A percentile compares a stretch with the other conserved stretches of the same genome.
These are phyloP conservation scores for Conchocele bisecta DNA, from an alignment of 2,888 invertebrate species.

Conservation along the genomic window DNA sequence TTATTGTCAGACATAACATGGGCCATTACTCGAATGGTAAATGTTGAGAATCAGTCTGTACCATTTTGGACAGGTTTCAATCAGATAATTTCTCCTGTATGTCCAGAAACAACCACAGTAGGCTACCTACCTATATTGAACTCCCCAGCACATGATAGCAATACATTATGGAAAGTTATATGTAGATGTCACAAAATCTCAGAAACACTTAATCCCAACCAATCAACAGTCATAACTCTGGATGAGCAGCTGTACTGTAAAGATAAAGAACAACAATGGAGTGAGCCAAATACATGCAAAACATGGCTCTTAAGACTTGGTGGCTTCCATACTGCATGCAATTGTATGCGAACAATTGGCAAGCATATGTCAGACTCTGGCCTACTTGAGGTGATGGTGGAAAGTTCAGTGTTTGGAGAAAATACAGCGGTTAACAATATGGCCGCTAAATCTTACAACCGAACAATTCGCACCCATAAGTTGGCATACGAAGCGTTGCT, in stretches of 20 bases:
- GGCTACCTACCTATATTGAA: slow-evolving; percentile 4
- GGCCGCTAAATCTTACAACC: slow-evolving; percentile 4
- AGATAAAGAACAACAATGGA: not conserved
- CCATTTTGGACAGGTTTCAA: no score
- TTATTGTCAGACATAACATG: no score
- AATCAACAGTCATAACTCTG: not conserved
- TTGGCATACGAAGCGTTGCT: no score
- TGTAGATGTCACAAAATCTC: not conserved
- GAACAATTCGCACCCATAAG: slow-evolving; percentile 1
- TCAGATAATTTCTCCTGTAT: no score
- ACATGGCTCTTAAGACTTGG: slow-evolving; percentile 1
- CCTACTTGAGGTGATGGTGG: not conserved
- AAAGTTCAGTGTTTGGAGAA: slow-evolving; percentile 12
- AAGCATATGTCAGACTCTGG: slow-evolving; percentile 9
- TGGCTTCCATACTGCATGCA: slow-evolving; percentile 1
- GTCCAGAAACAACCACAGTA: no score
- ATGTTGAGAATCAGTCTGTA: no score
- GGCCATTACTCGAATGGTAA: no score
- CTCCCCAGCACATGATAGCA: not conserved
- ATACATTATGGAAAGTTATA: not conserved
- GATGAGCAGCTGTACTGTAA: slow-evolving; percentile 1
- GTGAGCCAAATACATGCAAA: not conserved
- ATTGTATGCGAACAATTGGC: not conserved
- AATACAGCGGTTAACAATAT: slow-evolving; percentile 7
- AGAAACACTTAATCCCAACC: not conserved